Evolutionary conservation across 2,113 vertebrate species (phyloP).

Genomic region (Xiphophorus couchianus): DNA sequence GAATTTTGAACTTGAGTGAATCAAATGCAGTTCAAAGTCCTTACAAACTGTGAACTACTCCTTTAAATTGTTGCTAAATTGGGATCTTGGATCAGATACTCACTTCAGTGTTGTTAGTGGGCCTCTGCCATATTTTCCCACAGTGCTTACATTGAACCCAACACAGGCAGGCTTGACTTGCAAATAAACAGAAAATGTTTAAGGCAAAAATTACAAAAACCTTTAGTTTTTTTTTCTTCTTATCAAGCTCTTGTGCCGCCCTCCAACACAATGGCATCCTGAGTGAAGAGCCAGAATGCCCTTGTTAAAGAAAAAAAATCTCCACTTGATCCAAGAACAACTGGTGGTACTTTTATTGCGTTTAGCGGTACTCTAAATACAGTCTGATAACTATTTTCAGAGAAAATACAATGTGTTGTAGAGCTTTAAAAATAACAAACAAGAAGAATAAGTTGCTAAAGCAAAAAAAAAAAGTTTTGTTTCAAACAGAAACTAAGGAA

Average conservation of each 20-base stretch:
- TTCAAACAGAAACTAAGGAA: background rate
- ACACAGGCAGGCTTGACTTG: background rate
- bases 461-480: background rate
- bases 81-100: too few relatives aligned
- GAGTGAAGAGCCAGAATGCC: background rate
- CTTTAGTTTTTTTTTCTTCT: background rate
- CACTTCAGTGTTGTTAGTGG: background rate
- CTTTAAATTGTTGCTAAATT: too few relatives aligned
- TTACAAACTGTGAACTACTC: background rate
- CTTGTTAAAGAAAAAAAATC: background rate
- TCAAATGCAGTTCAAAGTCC: background rate
- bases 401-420: background rate
- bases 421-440: background rate
- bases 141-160: background rate
- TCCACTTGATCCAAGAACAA: background rate
- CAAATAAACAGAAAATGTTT: background rate
- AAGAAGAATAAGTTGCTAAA: background rate
- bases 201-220: background rate
- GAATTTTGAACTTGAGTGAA: background rate
- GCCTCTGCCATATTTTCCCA: background rate
- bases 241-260: background rate
- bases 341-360: background rate
- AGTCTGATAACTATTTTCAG: background rate
- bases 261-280: background rate
- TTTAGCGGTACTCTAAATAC: background rate